A percentile compares a stretch with the other conserved stretches of the same genome.
phyloP scores from a whole-genome alignment of 2,113 vertebrate genomes.

The Lamprologus speciosus region DNA sequence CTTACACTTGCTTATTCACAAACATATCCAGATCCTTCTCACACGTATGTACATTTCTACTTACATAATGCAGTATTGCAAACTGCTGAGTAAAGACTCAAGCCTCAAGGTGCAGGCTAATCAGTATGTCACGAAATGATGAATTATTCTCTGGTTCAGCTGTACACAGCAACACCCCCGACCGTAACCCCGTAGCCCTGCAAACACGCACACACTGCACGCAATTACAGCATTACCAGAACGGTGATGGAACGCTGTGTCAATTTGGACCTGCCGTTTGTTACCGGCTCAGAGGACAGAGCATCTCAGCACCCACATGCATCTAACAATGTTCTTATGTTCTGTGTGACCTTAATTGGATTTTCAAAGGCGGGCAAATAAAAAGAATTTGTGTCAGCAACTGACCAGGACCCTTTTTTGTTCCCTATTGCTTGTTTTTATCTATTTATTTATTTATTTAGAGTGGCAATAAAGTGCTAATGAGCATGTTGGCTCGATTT shows the following conservation, averaged over 20 bases:
- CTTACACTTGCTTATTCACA: neutral
- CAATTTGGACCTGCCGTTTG: neutral
- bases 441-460: neutral
- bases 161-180: neutral
- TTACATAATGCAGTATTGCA: neutral
- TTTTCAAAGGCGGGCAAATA: neutral
- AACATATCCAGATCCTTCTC: neutral
- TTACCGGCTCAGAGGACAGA: neutral
- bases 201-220: neutral
- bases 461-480: neutral
- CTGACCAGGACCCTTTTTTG: neutral
- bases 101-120: slow-evolving; percentile 22
- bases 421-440: neutral
- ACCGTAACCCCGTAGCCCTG: neutral
- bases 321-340: slow-evolving; percentile 8
- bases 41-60: neutral
- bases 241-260: neutral
- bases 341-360: slow-evolving; percentile 12
- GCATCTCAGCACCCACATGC: neutral
- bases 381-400: neutral
- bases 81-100: slow-evolving; percentile 23
- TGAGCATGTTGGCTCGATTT: neutral
- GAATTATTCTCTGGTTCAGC: slow-evolving; percentile 18
- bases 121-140: slow-evolving; percentile 39
- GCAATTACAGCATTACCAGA: neutral